phyloP scores from a whole-genome alignment of 1,140 invertebrate species.

The Whitmania pigra region DNA sequence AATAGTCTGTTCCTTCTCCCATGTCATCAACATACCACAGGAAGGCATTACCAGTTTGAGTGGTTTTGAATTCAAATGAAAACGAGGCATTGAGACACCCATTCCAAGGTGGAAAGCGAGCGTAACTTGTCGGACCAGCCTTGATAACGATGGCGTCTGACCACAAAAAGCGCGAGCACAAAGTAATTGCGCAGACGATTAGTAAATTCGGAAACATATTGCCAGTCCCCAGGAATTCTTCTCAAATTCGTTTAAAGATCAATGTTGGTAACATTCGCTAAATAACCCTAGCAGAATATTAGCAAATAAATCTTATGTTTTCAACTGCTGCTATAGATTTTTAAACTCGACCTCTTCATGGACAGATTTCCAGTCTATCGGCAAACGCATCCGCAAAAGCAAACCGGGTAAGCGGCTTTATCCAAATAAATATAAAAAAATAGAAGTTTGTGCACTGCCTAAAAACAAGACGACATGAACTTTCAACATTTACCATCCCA shows the following conservation, averaged over 20 bases:
- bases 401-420: too few relatives aligned
- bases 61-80: constrained; percentile 36
- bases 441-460: too few relatives aligned
- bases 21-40: constrained; percentile 38
- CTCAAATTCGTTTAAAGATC: background rate
- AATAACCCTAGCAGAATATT: too few relatives aligned
- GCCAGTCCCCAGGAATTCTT: background rate
- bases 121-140: constrained; percentile 24
- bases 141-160: constrained; percentile 16
- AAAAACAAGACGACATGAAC: too few relatives aligned
- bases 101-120: constrained; percentile 36
- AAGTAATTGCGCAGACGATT: constrained; percentile 23
- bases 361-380: too few relatives aligned
- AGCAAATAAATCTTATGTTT: too few relatives aligned
- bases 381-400: too few relatives aligned
- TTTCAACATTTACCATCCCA: too few relatives aligned
- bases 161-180: constrained; percentile 15
- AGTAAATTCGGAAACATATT: constrained; percentile 5
- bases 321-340: too few relatives aligned
- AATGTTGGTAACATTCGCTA: too few relatives aligned
- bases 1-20: constrained; percentile 29
- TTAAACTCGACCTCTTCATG: too few relatives aligned
- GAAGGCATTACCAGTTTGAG: constrained; percentile 24
- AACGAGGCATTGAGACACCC: constrained; percentile 35
- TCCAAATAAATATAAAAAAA: too few relatives aligned